Evolutionary conservation across 2,888 invertebrate species (phyloP).

Genomic region (Ormyrus nitidulus): DNA sequence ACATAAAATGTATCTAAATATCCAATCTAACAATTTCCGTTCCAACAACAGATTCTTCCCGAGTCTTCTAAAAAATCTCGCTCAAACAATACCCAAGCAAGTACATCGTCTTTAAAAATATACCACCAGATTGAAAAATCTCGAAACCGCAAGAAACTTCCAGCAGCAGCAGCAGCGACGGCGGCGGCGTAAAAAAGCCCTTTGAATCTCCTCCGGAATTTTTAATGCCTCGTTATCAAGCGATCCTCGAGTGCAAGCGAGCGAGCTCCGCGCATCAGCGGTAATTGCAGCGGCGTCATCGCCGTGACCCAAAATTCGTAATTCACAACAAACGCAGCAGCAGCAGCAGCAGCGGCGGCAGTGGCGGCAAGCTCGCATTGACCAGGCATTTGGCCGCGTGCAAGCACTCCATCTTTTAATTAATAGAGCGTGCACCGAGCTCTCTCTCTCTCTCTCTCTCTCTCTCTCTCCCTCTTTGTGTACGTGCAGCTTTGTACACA

Average conservation of each 20-base stretch:
- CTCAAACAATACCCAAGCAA: no score
- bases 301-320: constrained; percentile 34
- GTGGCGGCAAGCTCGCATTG: constrained; percentile 1
- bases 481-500: background rate
- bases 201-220: background rate
- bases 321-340: background rate
- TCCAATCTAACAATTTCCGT: no score
- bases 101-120: no score
- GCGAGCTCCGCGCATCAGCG: no score
- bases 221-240: constrained; percentile 29
- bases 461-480: constrained; percentile 5
- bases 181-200: background rate
- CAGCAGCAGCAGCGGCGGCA: no score
- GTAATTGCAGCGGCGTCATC: no score
- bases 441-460: constrained; percentile 58
- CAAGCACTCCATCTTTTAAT: constrained; percentile 66
- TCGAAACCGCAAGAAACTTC: no score
- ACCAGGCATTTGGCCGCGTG: background rate
- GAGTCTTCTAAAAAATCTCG: no score
- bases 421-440: constrained; percentile 68
- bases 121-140: no score
- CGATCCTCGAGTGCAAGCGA: background rate
- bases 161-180: no score
- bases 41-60: no score
- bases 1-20: no score